These are phyloP conservation scores for Caenorhabditis imperialis DNA, from an alignment of 2,888 invertebrate genomes.

Conservation along the genomic window DNA sequence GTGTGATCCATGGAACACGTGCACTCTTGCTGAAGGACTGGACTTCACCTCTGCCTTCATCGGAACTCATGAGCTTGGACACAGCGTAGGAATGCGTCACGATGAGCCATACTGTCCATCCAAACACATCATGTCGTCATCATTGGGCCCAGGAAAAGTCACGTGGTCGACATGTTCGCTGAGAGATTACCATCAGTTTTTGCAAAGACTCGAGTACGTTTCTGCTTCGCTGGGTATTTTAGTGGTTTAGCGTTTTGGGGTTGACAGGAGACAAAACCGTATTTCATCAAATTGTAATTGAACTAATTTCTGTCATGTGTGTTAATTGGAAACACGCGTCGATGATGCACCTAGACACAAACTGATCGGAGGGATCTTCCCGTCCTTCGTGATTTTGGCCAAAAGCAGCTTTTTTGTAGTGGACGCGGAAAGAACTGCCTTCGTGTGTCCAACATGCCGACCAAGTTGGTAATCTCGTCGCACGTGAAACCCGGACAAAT, in stretches of 20 bases:
- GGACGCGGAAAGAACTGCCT: constrained; percentile 74
- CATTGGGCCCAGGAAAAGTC: constrained; percentile 78
- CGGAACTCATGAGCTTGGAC: constrained; percentile 78
- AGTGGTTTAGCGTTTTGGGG: too few species aligned
- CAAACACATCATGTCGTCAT: constrained; percentile 77
- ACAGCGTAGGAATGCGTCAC: constrained; percentile 78
- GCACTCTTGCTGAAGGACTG: constrained; percentile 77
- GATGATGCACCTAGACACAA: constrained; percentile 5
- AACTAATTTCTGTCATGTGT: constrained; percentile 46
- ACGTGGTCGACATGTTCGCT: constrained; percentile 78
- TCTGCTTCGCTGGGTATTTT: too few species aligned
- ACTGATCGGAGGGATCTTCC: constrained; percentile 1
- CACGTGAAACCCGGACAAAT: constrained; percentile 75
- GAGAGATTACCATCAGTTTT: constrained; percentile 77
- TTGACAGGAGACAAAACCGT: constrained; percentile 19
- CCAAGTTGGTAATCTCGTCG: constrained; percentile 69
- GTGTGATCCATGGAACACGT: constrained; percentile 78
- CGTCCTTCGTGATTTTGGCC: background rate
- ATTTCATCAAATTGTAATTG: constrained; percentile 16
- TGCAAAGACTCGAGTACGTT: constrained; percentile 76
- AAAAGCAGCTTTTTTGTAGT: constrained; percentile 46
- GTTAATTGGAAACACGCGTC: constrained; percentile 27
- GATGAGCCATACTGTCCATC: constrained; percentile 78
- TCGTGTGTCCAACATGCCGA: constrained; percentile 70
- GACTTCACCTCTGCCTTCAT: constrained; percentile 78